These are phyloP conservation scores for Camponotus vicinus DNA, from an alignment of 1,140 invertebrate species.

Conservation along the genomic window DNA sequence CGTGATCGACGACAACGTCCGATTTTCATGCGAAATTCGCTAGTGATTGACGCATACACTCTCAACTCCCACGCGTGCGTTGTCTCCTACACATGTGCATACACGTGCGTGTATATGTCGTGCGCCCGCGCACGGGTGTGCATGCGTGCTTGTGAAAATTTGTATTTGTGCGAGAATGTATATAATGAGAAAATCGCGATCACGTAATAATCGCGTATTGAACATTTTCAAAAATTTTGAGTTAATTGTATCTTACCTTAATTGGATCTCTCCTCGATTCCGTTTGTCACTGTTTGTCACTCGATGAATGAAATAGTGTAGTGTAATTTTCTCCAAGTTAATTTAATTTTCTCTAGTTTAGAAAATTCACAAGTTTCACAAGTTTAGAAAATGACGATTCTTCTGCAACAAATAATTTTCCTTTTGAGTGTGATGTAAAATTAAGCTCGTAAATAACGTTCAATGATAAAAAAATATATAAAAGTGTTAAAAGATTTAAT, in stretches of 20 bases:
- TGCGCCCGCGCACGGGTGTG: neutral
- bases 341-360: neutral
- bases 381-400: neutral
- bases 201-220: neutral
- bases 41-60: conserved; percentile 67
- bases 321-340: neutral
- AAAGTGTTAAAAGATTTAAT: no score
- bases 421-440: neutral
- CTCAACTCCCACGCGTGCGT: conserved; percentile 76
- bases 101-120: no score
- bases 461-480: no score
- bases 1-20: conserved; percentile 4
- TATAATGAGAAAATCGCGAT: neutral
- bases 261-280: neutral
- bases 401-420: neutral
- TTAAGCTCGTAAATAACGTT: no score
- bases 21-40: conserved; percentile 54
- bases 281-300: no score
- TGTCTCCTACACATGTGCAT: conserved; percentile 37
- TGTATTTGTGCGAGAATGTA: neutral
- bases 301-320: neutral
- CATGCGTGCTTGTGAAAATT: neutral
- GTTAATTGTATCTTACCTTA: no score
- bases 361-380: no score
- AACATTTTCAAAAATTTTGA: neutral